These are phyloP conservation scores for Cardiocondyla obscurior DNA, from an alignment of 1,140 invertebrate species.

Conservation along the genomic window DNA sequence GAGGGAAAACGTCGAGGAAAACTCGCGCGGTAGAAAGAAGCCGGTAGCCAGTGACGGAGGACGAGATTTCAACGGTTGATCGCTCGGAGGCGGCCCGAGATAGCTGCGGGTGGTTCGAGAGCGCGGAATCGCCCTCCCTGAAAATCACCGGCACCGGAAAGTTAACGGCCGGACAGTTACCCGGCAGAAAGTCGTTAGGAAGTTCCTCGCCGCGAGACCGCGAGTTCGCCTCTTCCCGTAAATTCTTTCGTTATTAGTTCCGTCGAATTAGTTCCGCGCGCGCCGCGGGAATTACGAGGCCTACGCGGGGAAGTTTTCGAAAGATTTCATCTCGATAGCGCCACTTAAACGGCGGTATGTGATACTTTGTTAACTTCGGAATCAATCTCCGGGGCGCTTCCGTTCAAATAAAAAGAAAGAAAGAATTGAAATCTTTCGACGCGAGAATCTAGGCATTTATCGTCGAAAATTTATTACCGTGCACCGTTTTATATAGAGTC, in stretches of 20 bases:
- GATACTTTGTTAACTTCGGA: conserved; percentile 14
- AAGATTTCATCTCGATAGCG: conserved; percentile 46
- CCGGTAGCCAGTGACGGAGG: background rate
- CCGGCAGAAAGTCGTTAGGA: conserved; percentile 62
- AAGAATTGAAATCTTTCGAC: background rate
- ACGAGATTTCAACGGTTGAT: conserved; percentile 21
- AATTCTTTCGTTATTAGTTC: conserved; percentile 63
- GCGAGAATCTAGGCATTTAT: background rate
- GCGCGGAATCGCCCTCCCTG: conserved; percentile 17
- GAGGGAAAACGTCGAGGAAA: background rate
- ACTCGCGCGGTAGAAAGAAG: background rate
- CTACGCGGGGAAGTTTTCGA: conserved; percentile 26
- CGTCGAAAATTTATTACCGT: background rate
- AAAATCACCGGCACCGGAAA: conserved; percentile 52
- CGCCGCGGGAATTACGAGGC: conserved; percentile 21
- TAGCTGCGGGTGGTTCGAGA: conserved; percentile 5
- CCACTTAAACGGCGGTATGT: background rate
- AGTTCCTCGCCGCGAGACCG: conserved; percentile 33
- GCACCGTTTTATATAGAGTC: too few species aligned
- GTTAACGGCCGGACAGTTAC: conserved; percentile 46
- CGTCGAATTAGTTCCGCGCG: conserved; percentile 36
- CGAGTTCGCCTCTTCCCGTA: background rate
- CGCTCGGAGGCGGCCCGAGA: background rate
- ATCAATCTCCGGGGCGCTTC: background rate
- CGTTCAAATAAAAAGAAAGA: background rate